Base-by-base conservation (phyloP, 2,888 invertebrate genomes). In the Kuschelorhynchus macadamiae region DNA sequence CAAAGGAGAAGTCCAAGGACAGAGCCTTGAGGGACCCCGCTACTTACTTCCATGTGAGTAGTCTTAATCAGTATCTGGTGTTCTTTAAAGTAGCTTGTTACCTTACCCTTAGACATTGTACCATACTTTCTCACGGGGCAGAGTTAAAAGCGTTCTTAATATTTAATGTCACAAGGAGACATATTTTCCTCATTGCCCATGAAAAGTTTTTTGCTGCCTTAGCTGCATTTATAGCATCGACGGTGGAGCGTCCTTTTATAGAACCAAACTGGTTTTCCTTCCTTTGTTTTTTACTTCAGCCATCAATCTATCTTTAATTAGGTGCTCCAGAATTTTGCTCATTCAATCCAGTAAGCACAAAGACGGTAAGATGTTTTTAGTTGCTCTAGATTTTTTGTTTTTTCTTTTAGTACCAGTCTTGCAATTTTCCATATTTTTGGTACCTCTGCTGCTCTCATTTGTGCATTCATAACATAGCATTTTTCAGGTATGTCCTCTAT, bases 181-280 rank as follows among this genome's bases (percentile, higher is more conserved):
- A 50, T 1, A 50, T 3, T n/a, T 12, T 16, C 11, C 46, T 2
- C 8, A 3, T 18, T 4, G 20, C 7, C 2, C 21, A 20, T 21
- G 46, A 1, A n/a, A 5, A 1, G 0, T 18, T n/a, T 46, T 7
- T 9, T 1, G n/a, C 46, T 1, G 18, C 11, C 4, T 21, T 11
- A 5, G 25, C 41, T 12, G 2, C 9, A 41, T 2, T 8, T 9
- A 41, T 16, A 5, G 67, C 63, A 5, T 41, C 41, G 41, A 41
- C 9, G 2, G 41, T 25, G 3, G 41, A 8, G 12, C 16, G 14
- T 14, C 41, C 41, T 41, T 8, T 41, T 12, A 4, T 2, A 8
- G 9, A 41, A 5, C 41, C 41, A 16, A 5, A 41, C 12, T 41
- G 41, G 12, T 2, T 12, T 16, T 41, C 16, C 41, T 9, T 16